Evolutionary conservation across 1,140 invertebrate species (phyloP).

Genomic region (Philotrypesis tridentata): DNA sequence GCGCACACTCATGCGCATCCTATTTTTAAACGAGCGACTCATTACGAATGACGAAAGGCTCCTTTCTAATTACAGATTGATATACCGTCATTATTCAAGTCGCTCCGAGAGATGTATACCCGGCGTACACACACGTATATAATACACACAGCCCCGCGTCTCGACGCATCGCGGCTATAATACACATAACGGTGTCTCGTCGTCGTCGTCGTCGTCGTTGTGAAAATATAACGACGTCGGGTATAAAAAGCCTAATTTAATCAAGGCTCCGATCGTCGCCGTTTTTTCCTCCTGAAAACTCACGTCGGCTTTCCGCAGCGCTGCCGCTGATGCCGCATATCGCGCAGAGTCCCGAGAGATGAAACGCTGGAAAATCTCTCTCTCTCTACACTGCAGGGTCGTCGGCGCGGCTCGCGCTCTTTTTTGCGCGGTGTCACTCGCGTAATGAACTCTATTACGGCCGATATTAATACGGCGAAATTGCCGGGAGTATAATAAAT

Average conservation of each 20-base stretch:
- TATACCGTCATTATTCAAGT: not conserved
- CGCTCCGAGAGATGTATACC: too few relatives aligned
- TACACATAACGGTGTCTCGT: not conserved
- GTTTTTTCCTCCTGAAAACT: not conserved
- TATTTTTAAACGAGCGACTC: not conserved
- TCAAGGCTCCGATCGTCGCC: not conserved
- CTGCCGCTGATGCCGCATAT: too few relatives aligned
- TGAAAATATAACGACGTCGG: not conserved
- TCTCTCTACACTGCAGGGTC: too few relatives aligned
- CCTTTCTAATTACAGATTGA: not conserved
- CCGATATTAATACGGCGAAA: not conserved
- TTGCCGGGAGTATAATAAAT: not conserved
- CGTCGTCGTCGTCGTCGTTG: not conserved
- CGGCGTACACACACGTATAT: too few relatives aligned
- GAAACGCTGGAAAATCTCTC: not conserved
- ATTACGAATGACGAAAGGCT: not conserved
- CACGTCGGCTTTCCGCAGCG: not conserved
- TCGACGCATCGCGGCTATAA: not conserved
- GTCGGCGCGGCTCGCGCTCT: not conserved
- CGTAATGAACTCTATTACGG: not conserved
- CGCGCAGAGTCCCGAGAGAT: not conserved
- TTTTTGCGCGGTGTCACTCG: slow-evolving; percentile 5
- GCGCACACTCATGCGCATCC: not conserved
- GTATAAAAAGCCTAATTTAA: not conserved
- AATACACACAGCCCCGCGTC: too few relatives aligned